Conservation (phyloP, 1,140 invertebrate species). For the Temnothorax curvispinosus region DNA sequence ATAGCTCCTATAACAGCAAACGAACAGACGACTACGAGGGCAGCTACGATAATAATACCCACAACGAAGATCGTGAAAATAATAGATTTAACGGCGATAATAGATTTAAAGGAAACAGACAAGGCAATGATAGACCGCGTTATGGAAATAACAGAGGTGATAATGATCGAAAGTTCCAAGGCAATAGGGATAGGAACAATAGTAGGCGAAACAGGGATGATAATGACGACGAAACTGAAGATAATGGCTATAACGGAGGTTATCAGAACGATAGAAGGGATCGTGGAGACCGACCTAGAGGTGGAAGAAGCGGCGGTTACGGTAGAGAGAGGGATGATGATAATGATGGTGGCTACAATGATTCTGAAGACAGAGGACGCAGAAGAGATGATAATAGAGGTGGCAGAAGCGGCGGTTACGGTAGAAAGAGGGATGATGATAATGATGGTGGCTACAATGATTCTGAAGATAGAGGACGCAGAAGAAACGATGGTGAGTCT, state of each 20-base stretch:
- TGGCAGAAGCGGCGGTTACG: conserved; percentile 37
- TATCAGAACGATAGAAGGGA: conserved; percentile 27
- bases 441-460: neutral
- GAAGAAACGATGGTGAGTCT: neutral
- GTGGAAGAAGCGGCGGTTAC: conserved; percentile 41
- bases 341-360: neutral
- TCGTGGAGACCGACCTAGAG: conserved; percentile 28
- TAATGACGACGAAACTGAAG: conserved; percentile 43
- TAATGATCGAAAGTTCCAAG: conserved; percentile 58
- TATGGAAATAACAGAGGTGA: conserved; percentile 51
- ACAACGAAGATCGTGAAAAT: conserved; percentile 11
- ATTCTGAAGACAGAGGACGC: neutral
- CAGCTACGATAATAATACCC: neutral
- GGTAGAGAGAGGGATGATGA: conserved; percentile 7
- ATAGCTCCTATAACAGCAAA: conserved; percentile 37
- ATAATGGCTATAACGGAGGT: conserved; percentile 58
- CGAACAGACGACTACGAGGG: conserved; percentile 7
- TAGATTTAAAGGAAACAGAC: conserved; percentile 54
- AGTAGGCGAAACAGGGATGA: conserved; percentile 14
- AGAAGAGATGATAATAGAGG: conserved; percentile 52
- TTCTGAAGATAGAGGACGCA: neutral
- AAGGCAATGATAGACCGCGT: conserved; percentile 40
- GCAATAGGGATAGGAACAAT: conserved; percentile 52
- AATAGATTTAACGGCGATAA: conserved; percentile 42
- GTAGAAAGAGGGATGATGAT: conserved; percentile 13